Conservation (phyloP, 1,140 invertebrate species). For the Copidosoma floridanum region DNA sequence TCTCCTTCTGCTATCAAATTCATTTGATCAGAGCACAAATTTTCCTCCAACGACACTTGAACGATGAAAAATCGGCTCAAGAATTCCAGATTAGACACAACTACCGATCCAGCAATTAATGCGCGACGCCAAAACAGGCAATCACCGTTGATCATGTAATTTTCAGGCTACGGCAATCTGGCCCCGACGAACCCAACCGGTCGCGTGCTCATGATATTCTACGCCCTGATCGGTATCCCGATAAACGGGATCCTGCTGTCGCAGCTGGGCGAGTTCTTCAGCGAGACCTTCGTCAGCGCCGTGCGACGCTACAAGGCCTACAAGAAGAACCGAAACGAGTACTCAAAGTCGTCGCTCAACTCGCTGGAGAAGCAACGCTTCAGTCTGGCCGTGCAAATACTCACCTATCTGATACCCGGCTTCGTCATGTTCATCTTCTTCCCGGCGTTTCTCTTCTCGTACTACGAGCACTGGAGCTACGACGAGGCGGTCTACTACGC, state of each 20-base stretch:
- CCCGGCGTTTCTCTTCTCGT: constrained; percentile 84
- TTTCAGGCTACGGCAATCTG: constrained; percentile 87
- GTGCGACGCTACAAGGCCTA: constrained; percentile 76
- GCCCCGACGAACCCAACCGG: constrained; percentile 80
- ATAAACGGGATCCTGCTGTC: constrained; percentile 85
- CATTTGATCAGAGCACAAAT: too few species aligned
- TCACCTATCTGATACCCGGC: constrained; percentile 79
- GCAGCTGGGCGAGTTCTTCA: constrained; percentile 78
- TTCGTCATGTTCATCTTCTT: constrained; percentile 88
- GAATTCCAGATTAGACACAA: too few species aligned
- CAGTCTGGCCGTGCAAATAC: constrained; percentile 72
- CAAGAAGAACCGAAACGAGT: constrained; percentile 60
- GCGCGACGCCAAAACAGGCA: too few species aligned
- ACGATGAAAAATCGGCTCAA: too few species aligned
- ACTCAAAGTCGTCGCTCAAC: constrained; percentile 39
- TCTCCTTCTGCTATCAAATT: too few species aligned
- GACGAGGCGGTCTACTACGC: constrained; percentile 88
- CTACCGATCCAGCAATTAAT: too few species aligned
- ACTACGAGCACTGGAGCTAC: constrained; percentile 87
- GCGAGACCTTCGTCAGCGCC: constrained; percentile 71
- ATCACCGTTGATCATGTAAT: too few species aligned
- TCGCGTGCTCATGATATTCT: constrained; percentile 87
- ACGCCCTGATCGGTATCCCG: constrained; percentile 92
- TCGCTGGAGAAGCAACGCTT: constrained; percentile 66
- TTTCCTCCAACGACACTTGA: too few species aligned